phyloP scores from a whole-genome alignment of 2,113 vertebrate species.

The Capreolus pygargus region DNA sequence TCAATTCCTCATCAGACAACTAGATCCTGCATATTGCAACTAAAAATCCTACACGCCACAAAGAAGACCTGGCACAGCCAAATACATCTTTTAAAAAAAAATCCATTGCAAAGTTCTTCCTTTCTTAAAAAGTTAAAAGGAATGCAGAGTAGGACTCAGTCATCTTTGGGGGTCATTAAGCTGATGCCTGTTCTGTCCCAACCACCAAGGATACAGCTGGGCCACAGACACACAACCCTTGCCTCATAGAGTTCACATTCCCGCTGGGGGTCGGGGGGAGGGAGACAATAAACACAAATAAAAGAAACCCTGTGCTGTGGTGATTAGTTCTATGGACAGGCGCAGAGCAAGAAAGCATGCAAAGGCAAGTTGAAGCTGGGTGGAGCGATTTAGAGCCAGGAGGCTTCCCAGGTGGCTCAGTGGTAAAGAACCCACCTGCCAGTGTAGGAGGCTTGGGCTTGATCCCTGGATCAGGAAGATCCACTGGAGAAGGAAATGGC shows the following conservation, averaged over 20 bases:
- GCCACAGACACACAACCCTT: not conserved
- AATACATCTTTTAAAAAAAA: not conserved
- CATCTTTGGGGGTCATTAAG: not conserved
- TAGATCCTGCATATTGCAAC: not conserved
- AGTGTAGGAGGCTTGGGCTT: not conserved
- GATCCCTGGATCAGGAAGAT: not conserved
- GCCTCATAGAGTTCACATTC: not conserved
- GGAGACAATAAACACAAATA: not conserved
- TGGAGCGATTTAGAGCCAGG: not conserved
- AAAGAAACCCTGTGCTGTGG: not conserved
- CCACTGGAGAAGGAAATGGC: not conserved
- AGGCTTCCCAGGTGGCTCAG: not conserved
- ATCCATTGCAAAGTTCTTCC: not conserved
- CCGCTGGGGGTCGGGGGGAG: fast-evolving
- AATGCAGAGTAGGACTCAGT: not conserved
- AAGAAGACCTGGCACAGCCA: not conserved
- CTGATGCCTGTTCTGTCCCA: not conserved
- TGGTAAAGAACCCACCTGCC: not conserved
- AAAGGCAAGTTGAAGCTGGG: not conserved
- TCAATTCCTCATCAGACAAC: not conserved
- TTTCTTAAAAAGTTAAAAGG: not conserved
- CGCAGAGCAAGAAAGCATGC: not conserved
- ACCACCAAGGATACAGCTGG: not conserved
- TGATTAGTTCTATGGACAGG: not conserved
- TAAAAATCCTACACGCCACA: not conserved